Conservation (phyloP, 2,888 invertebrate genomes). For the Stegana nigrithorax region DNA sequence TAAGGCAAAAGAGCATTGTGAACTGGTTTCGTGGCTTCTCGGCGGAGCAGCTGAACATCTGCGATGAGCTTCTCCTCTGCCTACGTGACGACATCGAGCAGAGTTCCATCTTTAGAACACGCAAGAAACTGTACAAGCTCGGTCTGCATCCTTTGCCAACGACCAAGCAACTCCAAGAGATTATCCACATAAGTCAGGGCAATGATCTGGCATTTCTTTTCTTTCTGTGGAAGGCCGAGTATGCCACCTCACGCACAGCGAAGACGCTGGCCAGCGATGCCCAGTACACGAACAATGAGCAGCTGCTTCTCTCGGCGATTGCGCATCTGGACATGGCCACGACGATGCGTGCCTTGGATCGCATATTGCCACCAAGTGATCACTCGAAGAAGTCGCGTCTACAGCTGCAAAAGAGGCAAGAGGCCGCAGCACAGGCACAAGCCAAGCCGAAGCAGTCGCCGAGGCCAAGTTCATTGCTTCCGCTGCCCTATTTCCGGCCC, state of each 20-base stretch:
- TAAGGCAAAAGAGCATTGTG: conserved; percentile 18
- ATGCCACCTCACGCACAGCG: no score
- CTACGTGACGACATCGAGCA: conserved; percentile 63
- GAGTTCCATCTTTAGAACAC: conserved; percentile 53
- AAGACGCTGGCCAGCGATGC: neutral
- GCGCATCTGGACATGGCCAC: conserved; percentile 63
- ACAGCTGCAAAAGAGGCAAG: neutral
- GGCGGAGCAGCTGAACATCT: conserved; percentile 45
- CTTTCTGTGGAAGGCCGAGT: conserved; percentile 63
- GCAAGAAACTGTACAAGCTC: conserved; percentile 30
- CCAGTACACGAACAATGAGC: conserved; percentile 56
- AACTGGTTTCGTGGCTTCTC: conserved; percentile 64
- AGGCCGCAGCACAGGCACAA: neutral
- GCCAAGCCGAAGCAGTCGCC: neutral
- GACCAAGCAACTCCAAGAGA: conserved; percentile 34
- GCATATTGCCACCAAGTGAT: conserved; percentile 51
- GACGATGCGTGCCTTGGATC: conserved; percentile 62
- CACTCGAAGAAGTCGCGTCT: conserved; percentile 30
- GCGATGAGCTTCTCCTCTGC: conserved; percentile 44
- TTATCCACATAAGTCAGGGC: conserved; percentile 54
- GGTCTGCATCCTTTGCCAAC: conserved; percentile 53
- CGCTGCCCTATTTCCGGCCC: conserved; percentile 30
- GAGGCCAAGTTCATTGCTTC: neutral
- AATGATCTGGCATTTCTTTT: conserved; percentile 67
- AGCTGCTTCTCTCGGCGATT: conserved; percentile 61